A percentile compares a stretch with the other conserved stretches of the same genome.
phyloP scores from a whole-genome alignment of 2,888 invertebrate genomes.

The Globia sparganii region DNA sequence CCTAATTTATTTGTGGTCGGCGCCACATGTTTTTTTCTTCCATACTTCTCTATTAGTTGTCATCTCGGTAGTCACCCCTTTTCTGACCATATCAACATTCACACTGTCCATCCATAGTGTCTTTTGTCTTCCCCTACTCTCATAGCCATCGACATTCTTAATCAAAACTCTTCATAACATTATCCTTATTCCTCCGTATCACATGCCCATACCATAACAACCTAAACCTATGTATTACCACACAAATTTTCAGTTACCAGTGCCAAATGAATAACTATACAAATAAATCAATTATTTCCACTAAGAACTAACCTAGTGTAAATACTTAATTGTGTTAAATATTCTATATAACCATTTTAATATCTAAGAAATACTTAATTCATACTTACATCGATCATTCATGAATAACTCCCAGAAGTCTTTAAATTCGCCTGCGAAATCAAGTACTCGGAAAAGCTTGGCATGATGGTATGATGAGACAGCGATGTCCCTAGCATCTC shows the following conservation, averaged over 20 bases:
- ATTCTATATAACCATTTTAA: background rate
- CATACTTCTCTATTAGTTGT: too few relatives aligned
- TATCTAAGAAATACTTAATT: background rate
- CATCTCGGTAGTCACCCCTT: background rate
- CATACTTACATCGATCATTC: constrained; percentile 89
- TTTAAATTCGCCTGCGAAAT: constrained; percentile 89
- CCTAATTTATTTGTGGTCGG: background rate
- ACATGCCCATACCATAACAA: too few relatives aligned
- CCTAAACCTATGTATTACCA: too few relatives aligned
- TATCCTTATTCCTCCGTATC: too few relatives aligned
- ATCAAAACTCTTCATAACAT: background rate
- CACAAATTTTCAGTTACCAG: too few relatives aligned
- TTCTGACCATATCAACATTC: background rate
- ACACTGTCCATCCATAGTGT: background rate
- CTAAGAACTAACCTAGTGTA: background rate
- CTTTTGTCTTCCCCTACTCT: background rate
- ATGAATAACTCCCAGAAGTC: constrained; percentile 92
- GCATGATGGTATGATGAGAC: constrained; percentile 94
- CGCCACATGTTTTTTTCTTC: background rate
- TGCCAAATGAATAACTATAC: too few relatives aligned
- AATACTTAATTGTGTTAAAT: too few relatives aligned
- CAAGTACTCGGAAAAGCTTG: constrained; percentile 77
- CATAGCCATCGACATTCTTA: background rate
- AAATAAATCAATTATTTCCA: background rate
- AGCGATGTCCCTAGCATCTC: constrained; percentile 95